Evolutionary conservation across 2,113 vertebrate genomes (phyloP).

Genomic region (Himantopus leucocephalus): DNA sequence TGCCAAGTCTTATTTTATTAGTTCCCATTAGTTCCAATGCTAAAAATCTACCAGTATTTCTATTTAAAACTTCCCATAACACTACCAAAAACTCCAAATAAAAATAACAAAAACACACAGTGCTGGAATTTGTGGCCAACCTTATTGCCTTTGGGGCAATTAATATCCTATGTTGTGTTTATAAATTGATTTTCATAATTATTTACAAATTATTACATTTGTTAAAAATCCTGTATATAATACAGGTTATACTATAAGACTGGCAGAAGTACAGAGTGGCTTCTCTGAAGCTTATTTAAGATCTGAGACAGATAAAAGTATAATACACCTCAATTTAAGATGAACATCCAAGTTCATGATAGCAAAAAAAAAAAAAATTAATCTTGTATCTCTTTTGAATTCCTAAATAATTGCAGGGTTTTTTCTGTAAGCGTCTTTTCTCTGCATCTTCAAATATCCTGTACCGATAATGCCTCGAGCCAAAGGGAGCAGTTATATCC

Average conservation of each 20-base stretch:
- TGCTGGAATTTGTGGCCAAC: not conserved
- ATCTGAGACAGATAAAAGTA: not conserved
- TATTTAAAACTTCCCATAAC: not conserved
- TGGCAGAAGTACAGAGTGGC: not conserved
- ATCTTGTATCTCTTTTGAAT: not conserved
- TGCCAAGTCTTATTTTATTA: not conserved
- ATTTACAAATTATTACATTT: not conserved
- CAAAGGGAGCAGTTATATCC: not conserved
- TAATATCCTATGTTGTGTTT: not conserved
- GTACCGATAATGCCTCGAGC: not conserved
- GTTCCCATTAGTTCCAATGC: not conserved
- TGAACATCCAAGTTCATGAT: not conserved
- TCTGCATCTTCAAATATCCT: not conserved
- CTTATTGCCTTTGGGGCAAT: not conserved
- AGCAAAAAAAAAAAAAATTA: not conserved
- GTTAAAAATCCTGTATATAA: not conserved
- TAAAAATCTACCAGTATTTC: not conserved
- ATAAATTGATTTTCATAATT: not conserved
- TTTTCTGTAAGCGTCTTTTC: not conserved
- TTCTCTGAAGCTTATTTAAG: not conserved
- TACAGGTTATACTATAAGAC: not conserved
- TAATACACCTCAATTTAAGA: not conserved
- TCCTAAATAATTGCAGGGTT: not conserved
- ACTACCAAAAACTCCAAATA: not conserved
- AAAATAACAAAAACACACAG: not conserved